Percentiles rank a stretch among this genome's conserved stretches.
These are phyloP conservation scores for Eristalinus sepulchralis DNA, from an alignment of 2,888 invertebrate genomes.

Conservation along the genomic window DNA sequence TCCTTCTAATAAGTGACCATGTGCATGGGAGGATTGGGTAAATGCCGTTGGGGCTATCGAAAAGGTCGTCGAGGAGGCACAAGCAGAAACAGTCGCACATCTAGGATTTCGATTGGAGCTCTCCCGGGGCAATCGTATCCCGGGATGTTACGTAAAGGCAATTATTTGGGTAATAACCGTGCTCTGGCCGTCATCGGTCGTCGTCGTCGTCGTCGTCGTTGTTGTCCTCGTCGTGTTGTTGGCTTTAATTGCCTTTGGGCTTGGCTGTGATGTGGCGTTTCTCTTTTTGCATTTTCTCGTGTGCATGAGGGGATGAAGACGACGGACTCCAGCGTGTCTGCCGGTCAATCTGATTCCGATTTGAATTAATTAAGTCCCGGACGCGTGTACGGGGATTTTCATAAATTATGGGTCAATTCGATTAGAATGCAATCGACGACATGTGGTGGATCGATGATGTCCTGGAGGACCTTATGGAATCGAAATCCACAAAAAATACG, in stretches of 20 bases:
- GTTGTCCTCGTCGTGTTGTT: constrained; percentile 13
- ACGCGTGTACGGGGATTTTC: not conserved
- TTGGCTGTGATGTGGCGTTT: constrained; percentile 31
- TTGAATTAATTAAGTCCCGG: not conserved
- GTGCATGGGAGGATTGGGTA: not conserved
- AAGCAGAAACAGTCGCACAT: not conserved
- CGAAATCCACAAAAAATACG: not conserved
- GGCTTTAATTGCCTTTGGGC: constrained; percentile 50
- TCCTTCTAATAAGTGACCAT: constrained; percentile 43
- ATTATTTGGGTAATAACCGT: constrained; percentile 58
- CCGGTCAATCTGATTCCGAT: not conserved
- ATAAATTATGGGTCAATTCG: not conserved
- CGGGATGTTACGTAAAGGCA: constrained; percentile 39
- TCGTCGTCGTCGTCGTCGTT: no score
- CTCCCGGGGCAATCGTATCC: constrained; percentile 9
- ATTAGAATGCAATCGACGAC: not conserved
- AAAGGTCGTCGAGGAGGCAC: constrained; percentile 35
- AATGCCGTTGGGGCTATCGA: constrained; percentile 17
- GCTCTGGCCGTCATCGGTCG: not conserved
- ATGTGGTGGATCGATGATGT: not conserved
- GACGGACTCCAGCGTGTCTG: not conserved
- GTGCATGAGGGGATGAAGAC: not conserved
- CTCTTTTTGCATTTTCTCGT: not conserved
- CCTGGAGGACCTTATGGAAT: no score
- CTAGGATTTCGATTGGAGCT: constrained; percentile 30